These are phyloP conservation scores for Oscheius sp. DNA, from an alignment of 2,888 invertebrate genomes.

Conservation along the genomic window DNA sequence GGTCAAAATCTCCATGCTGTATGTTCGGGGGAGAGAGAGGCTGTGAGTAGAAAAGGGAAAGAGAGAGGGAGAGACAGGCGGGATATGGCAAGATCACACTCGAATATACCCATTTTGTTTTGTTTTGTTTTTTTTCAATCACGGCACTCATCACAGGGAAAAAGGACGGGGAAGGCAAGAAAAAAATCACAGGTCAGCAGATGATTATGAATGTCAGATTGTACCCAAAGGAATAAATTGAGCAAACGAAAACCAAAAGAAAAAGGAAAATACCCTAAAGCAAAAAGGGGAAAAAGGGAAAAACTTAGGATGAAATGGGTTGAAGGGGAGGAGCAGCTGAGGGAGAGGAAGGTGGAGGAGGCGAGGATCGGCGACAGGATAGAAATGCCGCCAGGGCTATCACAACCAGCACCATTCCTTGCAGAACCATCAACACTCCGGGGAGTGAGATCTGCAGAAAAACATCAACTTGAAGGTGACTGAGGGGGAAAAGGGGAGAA, in stretches of 20 bases:
- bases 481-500: neutral
- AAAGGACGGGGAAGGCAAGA: neutral
- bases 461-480: neutral
- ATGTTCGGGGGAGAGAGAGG: neutral
- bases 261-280: neutral
- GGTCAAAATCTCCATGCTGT: neutral
- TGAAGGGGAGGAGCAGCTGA: conserved; percentile 7
- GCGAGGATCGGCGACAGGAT: conserved; percentile 40
- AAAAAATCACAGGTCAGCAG: neutral
- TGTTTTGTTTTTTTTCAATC: neutral
- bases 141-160: conserved; percentile 34
- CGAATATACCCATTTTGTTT: conserved; percentile 23
- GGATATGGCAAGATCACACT: conserved; percentile 8
- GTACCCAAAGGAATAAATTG: neutral
- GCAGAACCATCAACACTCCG: conserved; percentile 50
- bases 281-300: neutral
- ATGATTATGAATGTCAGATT: too few species aligned
- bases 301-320: neutral
- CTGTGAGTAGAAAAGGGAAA: neutral
- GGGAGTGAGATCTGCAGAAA: conserved; percentile 59
- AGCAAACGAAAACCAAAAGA: neutral
- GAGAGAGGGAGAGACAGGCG: neutral
- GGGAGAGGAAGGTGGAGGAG: conserved; percentile 9
- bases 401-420: conserved; percentile 52
- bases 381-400: conserved; percentile 44